These are phyloP conservation scores for Corythornis cristatus DNA, from an alignment of 2,113 vertebrate species.

Conservation along the genomic window DNA sequence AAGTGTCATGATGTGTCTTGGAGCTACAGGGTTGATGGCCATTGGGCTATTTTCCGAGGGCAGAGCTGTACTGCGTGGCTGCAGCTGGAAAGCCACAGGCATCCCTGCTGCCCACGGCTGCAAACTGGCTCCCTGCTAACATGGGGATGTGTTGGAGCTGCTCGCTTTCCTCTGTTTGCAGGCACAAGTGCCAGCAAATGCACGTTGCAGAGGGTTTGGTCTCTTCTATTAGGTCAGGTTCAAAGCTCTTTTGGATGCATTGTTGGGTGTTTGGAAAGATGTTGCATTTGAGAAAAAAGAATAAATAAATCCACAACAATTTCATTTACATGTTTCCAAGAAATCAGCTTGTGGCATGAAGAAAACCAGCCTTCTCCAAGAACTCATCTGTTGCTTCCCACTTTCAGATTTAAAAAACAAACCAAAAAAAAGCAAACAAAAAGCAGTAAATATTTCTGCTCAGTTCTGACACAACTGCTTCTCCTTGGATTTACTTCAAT, in stretches of 20 bases:
- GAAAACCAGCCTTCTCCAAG: neutral
- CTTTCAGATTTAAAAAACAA: neutral
- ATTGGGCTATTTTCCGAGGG: neutral
- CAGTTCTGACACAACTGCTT: neutral
- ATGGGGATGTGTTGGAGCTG: neutral
- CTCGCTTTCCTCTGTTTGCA: neutral
- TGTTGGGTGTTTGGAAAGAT: neutral
- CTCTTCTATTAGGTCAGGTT: neutral
- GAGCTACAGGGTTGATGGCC: neutral
- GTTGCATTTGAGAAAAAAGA: neutral
- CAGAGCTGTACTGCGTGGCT: neutral
- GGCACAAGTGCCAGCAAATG: neutral
- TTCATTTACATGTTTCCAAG: neutral
- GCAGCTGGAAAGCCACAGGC: neutral
- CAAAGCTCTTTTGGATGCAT: neutral
- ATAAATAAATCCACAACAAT: neutral
- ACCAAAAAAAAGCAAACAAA: neutral
- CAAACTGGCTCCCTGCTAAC: neutral
- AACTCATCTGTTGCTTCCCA: neutral
- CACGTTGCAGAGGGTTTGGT: neutral
- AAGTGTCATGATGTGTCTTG: no score
- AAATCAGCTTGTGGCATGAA: neutral
- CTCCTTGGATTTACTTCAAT: neutral
- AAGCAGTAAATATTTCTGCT: neutral
- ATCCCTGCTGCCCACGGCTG: fast-evolving